These are phyloP conservation scores for Caiman crocodilus DNA, from an alignment of 2,797 vertebrate species.

Conservation along the genomic window DNA sequence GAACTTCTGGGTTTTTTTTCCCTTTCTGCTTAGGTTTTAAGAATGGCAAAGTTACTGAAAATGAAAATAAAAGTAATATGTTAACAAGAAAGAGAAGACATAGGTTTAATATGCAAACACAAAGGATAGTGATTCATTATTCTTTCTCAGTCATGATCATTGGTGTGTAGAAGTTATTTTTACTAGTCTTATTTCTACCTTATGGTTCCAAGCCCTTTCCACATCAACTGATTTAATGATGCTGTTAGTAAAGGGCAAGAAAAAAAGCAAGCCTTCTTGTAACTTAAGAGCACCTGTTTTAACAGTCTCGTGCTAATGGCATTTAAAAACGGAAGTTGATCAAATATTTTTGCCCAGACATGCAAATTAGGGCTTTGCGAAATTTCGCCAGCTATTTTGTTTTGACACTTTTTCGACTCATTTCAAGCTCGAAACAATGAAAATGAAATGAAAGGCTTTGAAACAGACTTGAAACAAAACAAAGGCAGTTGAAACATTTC, in stretches of 20 bases:
- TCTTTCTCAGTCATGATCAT: background rate
- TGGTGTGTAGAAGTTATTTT: background rate
- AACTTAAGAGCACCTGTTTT: background rate
- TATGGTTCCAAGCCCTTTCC: background rate
- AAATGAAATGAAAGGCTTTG: too few relatives aligned
- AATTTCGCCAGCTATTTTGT: too few relatives aligned
- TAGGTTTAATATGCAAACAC: background rate
- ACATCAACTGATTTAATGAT: background rate
- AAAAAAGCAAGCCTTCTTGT: background rate
- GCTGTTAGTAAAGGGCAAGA: background rate
- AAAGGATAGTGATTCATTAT: background rate
- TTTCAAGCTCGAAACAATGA: too few relatives aligned
- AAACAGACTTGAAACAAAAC: too few relatives aligned
- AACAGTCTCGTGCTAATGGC: background rate
- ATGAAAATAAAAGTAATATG: background rate
- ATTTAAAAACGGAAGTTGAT: background rate
- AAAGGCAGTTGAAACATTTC: too few relatives aligned
- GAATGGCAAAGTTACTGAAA: background rate
- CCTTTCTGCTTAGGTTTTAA: background rate
- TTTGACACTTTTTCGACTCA: too few relatives aligned
- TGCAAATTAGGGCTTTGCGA: too few relatives aligned
- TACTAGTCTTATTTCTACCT: background rate
- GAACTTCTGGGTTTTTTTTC: background rate
- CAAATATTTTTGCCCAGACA: slow-evolving; percentile 30
- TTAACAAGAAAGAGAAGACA: background rate